Evolutionary conservation across 2,888 invertebrate species (phyloP), one percentile per base, ranked within the genome.

Genomic region (Euzophera pinguis): DNA sequence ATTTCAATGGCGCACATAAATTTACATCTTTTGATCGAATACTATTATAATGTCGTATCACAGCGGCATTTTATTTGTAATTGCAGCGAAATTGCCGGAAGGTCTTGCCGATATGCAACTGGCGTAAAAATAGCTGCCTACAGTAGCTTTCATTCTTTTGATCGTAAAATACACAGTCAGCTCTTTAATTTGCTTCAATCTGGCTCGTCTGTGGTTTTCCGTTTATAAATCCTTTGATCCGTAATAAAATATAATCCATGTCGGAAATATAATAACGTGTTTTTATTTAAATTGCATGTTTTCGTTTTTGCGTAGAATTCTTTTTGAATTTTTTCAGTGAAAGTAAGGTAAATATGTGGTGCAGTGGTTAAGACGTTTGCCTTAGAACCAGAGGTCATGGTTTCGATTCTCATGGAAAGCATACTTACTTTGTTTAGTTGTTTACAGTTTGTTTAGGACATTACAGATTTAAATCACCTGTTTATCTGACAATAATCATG

Each of bases 171-270:
- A 68, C 61, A 67, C 67, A 71, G 68, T 69, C 69, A 65, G 75
- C 47, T 70, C 67, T 71, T 75, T 76, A 75, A 79, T 76, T 77
- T 73, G 64, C 67, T 68, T 73, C 71, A 77, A 75, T 75, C 76
- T 71, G 61, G 59, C 65, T 65, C 63, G 53, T 52, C 69, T 75
- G 76, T 58, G 77, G 78, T 81, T 78, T 78, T 65, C 68, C 67
- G 67, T 68, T 58, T 54, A 42, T 54, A 52, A 17, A 39, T 35
- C 27, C 34, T 32, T 32, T 32, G 47, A 37, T 47, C 6, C 35
- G 13, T 10, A 47, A 17, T 45, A 14, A 14, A 43, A 27, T 8
- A 22, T 22, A 22, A 22, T 22, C 22, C 22, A 22, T 22, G 5
- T 22, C 22, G 22, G 22, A 22, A 22, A 22, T 22, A 22, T 5